Base-by-base conservation (phyloP, 2,888 invertebrate genomes). In the Lasioglossum calceatum region DNA sequence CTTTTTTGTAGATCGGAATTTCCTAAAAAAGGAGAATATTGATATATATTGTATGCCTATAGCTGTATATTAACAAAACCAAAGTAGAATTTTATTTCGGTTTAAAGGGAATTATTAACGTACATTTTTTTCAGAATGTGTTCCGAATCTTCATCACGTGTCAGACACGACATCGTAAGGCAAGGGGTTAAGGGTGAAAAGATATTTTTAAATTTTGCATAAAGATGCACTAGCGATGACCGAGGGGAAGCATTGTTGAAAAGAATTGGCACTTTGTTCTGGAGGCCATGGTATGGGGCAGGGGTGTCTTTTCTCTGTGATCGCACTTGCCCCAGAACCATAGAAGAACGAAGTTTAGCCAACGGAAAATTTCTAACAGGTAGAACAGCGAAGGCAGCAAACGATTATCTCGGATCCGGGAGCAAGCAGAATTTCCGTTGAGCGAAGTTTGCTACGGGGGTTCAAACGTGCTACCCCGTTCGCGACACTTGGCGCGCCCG, bases 401-500 rank as follows among this genome's bases (percentile, higher is more conserved):
- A 23, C 70, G 36, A 39, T 36, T 70, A 67, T 67, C 70, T 5
- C 70, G 70, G 39, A 23, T 39, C 39, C 70, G 70, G 70, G 70
- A 64, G 4, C 8, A 12, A n/a, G 70, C 23, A 39, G 70, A n/a
- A 23, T 70, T 70, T 70, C 70, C 23, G 36, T 64, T 8, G 8
- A 8, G 16, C 64, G 19, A 64, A 70, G 70, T 70, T 70, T 70
- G 70, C 23, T 39, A 19, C 32, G 32, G 36, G 75, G 79, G 61
- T 85, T 79, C 44, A 76, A 79, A 73, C 79, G 86, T 64, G 50
- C 44, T 44, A 58, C 27, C 82, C 71, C 75, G 83, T 72, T 61
- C 77, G 79, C 70, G 76, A 77, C 85, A 72, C 76, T 85, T 77
- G 76, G 72, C 86, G 86, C 79, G 75, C 27, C n/a, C 50, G 64